phyloP scores from a whole-genome alignment of 23 tunicate genomes.

The Oikopleura albicans region DNA sequence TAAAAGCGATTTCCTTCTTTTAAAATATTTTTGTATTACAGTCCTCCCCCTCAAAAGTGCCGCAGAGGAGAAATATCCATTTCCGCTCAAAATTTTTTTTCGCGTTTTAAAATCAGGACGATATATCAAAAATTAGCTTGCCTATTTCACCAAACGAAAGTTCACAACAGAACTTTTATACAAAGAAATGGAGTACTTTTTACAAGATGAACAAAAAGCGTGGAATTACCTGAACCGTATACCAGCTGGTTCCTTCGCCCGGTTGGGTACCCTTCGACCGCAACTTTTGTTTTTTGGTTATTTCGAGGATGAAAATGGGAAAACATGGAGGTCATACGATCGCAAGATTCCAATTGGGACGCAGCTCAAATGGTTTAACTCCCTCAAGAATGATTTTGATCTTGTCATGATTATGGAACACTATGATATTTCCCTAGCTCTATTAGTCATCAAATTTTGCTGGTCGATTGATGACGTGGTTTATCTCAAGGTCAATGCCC shows the following conservation, averaged over 20 bases:
- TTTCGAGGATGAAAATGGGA: not conserved
- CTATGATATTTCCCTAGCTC: not conserved
- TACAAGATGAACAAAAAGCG: not conserved
- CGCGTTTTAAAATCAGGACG: no score
- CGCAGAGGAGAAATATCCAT: no score
- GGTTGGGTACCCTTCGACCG: not conserved
- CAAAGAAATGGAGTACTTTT: conserved; percentile 15
- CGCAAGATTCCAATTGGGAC: not conserved
- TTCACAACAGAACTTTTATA: not conserved
- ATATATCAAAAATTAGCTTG: no score
- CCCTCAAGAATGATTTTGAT: not conserved
- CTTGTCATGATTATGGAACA: not conserved
- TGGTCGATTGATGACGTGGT: conserved; percentile 5
- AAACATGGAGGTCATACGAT: not conserved
- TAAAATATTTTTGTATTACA: no score
- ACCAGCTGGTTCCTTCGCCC: not conserved
- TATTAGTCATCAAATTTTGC: not conserved
- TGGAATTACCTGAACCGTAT: not conserved
- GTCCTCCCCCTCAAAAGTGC: no score
- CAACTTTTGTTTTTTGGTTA: not conserved
- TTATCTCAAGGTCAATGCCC: conserved; percentile 11
- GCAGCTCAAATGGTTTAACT: not conserved
- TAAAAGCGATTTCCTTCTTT: no score
- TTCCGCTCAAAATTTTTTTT: no score
- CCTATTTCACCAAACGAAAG: no score